Evolutionary conservation across 2,113 vertebrate genomes (phyloP).

Genomic region (Pithys albifrons): DNA sequence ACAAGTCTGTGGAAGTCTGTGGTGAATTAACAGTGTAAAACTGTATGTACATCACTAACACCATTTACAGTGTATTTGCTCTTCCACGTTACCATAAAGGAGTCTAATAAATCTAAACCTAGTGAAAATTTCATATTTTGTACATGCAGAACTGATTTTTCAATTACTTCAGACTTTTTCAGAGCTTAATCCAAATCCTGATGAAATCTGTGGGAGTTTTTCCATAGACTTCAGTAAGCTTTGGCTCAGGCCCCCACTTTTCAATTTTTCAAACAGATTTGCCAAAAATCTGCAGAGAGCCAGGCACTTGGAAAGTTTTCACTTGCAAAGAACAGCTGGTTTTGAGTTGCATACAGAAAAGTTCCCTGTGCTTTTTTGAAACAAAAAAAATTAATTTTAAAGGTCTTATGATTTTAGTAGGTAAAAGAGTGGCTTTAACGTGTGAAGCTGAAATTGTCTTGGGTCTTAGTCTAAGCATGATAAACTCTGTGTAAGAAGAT

Average conservation of each 20-base stretch:
- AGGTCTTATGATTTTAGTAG: background rate
- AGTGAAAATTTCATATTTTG: slow-evolving; percentile 39
- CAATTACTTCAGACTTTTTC: slow-evolving; percentile 57
- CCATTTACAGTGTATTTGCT: slow-evolving; percentile 1
- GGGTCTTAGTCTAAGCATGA: background rate
- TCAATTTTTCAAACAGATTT: slow-evolving; percentile 43
- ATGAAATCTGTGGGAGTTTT: slow-evolving; percentile 65
- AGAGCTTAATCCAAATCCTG: slow-evolving; percentile 49
- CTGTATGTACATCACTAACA: background rate
- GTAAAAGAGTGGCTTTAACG: background rate
- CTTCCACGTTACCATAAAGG: background rate
- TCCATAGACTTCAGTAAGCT: slow-evolving; percentile 50
- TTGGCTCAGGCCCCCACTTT: slow-evolving; percentile 32
- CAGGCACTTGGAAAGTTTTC: slow-evolving; percentile 55
- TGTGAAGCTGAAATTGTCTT: background rate
- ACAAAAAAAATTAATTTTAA: background rate
- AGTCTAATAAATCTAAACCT: slow-evolving; percentile 30
- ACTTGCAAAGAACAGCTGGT: slow-evolving; percentile 46
- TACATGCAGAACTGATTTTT: slow-evolving; percentile 55
- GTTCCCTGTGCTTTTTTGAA: slow-evolving; percentile 10
- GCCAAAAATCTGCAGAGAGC: slow-evolving; percentile 51
- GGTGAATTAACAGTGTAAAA: background rate
- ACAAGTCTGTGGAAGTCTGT: background rate
- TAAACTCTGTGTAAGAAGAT: background rate
- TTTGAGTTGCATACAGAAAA: slow-evolving; percentile 28